Evolutionary conservation across 2,113 vertebrate genomes (phyloP).

Genomic region (Amazona vittata): DNA sequence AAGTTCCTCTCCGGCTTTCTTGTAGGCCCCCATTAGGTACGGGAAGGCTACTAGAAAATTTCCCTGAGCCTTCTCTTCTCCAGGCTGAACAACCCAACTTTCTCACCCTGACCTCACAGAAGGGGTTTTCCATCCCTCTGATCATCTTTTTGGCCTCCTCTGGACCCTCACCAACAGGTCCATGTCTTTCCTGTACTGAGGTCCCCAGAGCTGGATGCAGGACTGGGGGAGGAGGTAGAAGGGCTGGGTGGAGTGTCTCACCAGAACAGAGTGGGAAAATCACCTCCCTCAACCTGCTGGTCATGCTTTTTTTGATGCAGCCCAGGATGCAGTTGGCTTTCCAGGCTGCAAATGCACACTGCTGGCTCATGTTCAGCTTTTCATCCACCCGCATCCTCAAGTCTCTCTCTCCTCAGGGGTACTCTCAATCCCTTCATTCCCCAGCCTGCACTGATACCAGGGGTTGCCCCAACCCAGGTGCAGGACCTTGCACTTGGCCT

Average conservation of each 20-base stretch:
- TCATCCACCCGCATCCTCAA: neutral
- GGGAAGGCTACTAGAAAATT: neutral
- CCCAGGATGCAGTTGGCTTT: neutral
- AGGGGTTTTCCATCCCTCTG: neutral
- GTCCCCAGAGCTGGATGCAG: neutral
- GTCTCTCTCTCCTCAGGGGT: neutral
- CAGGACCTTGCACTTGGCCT: neutral
- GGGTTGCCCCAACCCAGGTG: neutral
- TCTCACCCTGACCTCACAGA: neutral
- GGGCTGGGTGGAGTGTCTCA: too few relatives aligned
- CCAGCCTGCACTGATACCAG: neutral
- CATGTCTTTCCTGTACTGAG: fast-evolving
- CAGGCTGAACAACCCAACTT: neutral
- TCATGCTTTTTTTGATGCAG: neutral
- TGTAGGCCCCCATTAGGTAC: too few relatives aligned
- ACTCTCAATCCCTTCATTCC: neutral
- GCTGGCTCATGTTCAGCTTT: neutral
- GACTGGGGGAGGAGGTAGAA: neutral
- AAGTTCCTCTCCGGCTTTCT: neutral
- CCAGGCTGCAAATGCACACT: neutral
- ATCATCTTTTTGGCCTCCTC: neutral
- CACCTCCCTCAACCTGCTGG: neutral
- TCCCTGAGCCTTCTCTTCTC: neutral
- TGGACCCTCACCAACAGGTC: neutral
- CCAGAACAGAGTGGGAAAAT: neutral